phyloP scores from a whole-genome alignment of 2,888 invertebrate species.

The Erannis defoliaria region DNA sequence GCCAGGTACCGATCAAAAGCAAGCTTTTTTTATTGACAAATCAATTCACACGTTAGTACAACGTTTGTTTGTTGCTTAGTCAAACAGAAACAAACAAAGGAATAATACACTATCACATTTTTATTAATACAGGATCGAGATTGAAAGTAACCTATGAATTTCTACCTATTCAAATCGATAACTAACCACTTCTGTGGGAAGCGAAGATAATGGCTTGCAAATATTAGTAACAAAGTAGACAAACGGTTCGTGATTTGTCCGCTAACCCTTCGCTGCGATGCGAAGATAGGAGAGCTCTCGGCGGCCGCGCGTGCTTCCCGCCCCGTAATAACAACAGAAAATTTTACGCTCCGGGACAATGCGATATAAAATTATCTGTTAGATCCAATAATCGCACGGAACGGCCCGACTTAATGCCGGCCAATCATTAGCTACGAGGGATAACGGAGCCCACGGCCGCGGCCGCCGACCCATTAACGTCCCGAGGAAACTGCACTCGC shows the following conservation, averaged over 20 bases:
- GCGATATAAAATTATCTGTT: slow-evolving; percentile 87
- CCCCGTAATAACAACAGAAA: slow-evolving; percentile 83
- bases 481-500: slow-evolving; percentile 61
- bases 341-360: slow-evolving; percentile 87
- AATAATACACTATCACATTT: too few relatives aligned
- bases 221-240: slow-evolving; percentile 48
- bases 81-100: too few relatives aligned
- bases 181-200: slow-evolving; percentile 1
- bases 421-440: slow-evolving; percentile 87
- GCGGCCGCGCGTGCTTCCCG: slow-evolving; percentile 64
- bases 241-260: slow-evolving; percentile 67
- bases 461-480: slow-evolving; percentile 71
- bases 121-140: too few relatives aligned
- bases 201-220: slow-evolving; percentile 25
- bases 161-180: neutral
- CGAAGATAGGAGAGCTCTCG: slow-evolving; percentile 62
- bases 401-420: slow-evolving; percentile 85
- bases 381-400: slow-evolving; percentile 86
- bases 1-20: too few relatives aligned
- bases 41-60: too few relatives aligned
- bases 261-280: slow-evolving; percentile 64
- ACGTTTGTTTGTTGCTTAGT: too few relatives aligned
- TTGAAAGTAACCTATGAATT: too few relatives aligned
- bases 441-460: slow-evolving; percentile 80
- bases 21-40: too few relatives aligned